A percentile compares a stretch with the other conserved stretches of the same genome.
These are phyloP conservation scores for Incurvaria masculella DNA, from an alignment of 2,888 invertebrate genomes.

Conservation along the genomic window DNA sequence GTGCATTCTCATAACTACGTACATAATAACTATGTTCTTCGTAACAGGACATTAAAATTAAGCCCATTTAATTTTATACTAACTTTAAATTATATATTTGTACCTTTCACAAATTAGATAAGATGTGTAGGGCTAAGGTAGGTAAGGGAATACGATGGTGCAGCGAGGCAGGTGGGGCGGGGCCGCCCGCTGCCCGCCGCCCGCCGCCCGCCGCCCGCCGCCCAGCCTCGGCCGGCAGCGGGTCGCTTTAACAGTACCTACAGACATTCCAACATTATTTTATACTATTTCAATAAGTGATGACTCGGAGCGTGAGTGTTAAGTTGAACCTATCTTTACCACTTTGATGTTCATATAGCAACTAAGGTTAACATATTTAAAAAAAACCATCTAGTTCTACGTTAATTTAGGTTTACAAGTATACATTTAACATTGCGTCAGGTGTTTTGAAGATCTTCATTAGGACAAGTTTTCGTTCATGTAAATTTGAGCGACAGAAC, in stretches of 20 bases:
- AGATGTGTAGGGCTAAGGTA: neutral
- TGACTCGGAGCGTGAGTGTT: neutral
- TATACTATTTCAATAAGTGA: neutral
- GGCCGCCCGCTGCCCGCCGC: neutral
- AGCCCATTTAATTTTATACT: no score
- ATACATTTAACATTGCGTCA: neutral
- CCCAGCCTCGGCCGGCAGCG: neutral
- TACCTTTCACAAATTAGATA: neutral
- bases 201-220: neutral
- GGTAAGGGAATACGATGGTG: neutral
- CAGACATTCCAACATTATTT: neutral
- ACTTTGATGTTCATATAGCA: neutral
- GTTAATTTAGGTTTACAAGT: neutral
- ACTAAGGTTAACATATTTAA: neutral
- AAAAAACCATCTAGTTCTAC: neutral
- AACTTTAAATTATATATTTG: neutral
- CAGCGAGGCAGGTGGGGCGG: neutral
- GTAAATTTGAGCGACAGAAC: neutral
- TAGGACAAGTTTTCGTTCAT: neutral
- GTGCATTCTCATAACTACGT: no score
- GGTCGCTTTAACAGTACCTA: neutral
- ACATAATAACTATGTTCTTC: no score
- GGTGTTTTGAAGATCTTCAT: neutral
- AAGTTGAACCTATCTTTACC: neutral
- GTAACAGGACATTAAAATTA: no score